A percentile compares a stretch with the other conserved stretches of the same genome.
Conservation (phyloP, 2,113 vertebrate genomes). For the Bungarus multicinctus region DNA sequence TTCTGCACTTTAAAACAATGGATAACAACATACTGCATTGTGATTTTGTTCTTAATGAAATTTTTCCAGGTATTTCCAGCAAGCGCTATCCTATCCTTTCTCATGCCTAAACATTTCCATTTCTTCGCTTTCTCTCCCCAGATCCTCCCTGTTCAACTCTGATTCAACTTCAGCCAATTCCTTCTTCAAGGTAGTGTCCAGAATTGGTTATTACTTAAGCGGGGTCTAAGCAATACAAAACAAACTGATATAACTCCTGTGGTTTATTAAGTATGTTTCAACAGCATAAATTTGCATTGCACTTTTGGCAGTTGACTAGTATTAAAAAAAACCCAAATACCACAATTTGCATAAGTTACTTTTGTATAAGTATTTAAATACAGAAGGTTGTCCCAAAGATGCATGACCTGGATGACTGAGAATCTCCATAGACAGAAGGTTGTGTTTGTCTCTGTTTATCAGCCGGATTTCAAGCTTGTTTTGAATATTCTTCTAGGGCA, state of each 20-base stretch:
- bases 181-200: neutral
- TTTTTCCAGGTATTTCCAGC: neutral
- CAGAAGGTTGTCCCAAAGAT: too few species aligned
- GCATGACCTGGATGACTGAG: too few species aligned
- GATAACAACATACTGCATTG: neutral
- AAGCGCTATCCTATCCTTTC: neutral
- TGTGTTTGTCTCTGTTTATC: neutral
- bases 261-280: neutral
- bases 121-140: neutral
- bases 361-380: neutral
- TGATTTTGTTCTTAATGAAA: neutral
- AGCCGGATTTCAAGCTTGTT: neutral
- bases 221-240: neutral
- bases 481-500: neutral
- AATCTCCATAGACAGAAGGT: neutral
- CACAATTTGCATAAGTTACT: neutral
- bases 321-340: neutral
- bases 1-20: neutral
- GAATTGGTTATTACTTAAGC: neutral
- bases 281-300: neutral
- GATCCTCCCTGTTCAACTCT: neutral
- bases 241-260: neutral
- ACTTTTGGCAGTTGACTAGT: neutral
- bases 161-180: neutral
- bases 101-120: neutral